phyloP scores from a whole-genome alignment of 1,140 invertebrate species.

The Oreohelix idahoensis region DNA sequence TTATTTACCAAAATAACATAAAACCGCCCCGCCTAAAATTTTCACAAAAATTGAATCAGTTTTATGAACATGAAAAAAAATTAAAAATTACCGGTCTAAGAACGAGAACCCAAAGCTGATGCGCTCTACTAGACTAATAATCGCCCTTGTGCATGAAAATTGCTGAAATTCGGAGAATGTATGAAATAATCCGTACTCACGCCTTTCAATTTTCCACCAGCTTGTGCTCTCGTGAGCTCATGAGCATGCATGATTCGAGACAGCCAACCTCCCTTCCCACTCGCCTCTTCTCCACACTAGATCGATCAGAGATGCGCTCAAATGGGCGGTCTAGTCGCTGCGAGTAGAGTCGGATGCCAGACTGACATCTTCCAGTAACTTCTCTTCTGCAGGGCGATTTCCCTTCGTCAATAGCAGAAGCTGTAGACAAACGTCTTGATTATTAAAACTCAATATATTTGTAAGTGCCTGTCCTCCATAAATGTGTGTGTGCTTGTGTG shows the following conservation, averaged over 20 bases:
- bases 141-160: not conserved
- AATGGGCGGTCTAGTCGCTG: not conserved
- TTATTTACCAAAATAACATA: too few species aligned
- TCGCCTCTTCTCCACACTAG: not conserved
- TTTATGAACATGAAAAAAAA: too few species aligned
- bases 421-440: not conserved
- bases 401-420: not conserved
- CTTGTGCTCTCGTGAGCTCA: not conserved
- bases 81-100: not conserved
- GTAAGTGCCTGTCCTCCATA: not conserved
- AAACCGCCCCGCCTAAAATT: too few species aligned
- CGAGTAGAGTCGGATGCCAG: not conserved
- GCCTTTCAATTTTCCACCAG: constrained; percentile 5
- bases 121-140: not conserved
- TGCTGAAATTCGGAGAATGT: not conserved
- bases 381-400: not conserved
- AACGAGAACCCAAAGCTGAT: not conserved
- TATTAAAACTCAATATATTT: not conserved
- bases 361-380: not conserved
- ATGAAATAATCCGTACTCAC: not conserved
- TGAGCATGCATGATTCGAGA: not conserved
- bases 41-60: too few species aligned
- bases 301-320: constrained; percentile 4
- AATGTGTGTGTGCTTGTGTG: not conserved
- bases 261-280: not conserved